These are phyloP conservation scores for Alviniconcha marisindica DNA, from an alignment of 1,140 invertebrate genomes.

Conservation along the genomic window DNA sequence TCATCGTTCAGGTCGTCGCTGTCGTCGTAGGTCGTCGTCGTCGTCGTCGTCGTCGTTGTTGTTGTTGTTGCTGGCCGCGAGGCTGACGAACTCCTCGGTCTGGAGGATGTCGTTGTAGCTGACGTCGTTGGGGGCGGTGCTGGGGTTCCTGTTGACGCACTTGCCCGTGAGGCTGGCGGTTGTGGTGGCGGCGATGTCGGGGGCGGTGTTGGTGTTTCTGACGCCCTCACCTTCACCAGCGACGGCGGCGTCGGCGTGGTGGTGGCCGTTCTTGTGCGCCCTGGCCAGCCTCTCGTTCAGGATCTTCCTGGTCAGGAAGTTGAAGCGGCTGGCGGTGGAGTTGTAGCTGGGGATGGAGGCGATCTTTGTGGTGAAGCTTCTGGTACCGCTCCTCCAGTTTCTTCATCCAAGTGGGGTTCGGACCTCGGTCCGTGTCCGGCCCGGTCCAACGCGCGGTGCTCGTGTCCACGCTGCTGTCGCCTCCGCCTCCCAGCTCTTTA, in stretches of 20 bases:
- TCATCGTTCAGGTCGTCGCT: no score
- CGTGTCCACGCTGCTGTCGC: neutral
- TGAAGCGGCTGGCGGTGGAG: neutral
- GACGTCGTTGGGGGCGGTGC: neutral
- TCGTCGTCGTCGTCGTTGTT: no score
- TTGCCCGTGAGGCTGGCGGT: neutral
- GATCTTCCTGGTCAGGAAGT: neutral
- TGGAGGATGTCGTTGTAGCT: neutral
- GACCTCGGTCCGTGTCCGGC: neutral
- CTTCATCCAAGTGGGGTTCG: conserved; percentile 58
- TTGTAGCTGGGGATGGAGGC: conserved; percentile 21
- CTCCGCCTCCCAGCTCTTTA: neutral
- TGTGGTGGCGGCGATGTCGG: neutral
- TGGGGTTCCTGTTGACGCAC: neutral
- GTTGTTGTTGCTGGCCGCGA: neutral
- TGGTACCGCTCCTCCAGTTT: conserved; percentile 58
- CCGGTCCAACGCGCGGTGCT: neutral
- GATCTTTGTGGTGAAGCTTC: conserved; percentile 58
- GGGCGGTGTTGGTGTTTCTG: neutral
- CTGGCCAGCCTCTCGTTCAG: neutral
- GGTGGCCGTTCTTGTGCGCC: neutral
- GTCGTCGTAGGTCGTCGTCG: no score
- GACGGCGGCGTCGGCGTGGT: neutral
- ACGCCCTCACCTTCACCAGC: neutral
- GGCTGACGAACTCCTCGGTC: neutral